These are phyloP conservation scores for Chloroceryle aenea DNA, from an alignment of 2,113 vertebrate genomes.

Conservation along the genomic window DNA sequence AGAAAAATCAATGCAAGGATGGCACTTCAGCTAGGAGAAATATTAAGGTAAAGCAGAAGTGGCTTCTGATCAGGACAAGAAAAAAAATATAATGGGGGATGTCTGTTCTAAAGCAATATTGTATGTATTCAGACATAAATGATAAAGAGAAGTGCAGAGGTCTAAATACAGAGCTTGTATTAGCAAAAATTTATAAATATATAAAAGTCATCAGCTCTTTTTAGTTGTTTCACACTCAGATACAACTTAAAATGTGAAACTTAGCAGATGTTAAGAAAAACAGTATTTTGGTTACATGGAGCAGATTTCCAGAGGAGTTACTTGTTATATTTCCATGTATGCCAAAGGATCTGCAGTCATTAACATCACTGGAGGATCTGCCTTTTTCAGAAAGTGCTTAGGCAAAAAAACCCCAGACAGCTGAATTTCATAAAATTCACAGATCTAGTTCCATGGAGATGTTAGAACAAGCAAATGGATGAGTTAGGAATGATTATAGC, in stretches of 20 bases:
- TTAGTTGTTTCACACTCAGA: neutral
- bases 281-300: neutral
- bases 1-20: neutral
- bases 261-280: neutral
- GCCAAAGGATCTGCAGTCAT: neutral
- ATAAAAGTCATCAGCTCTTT: neutral
- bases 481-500: slow-evolving; percentile 22
- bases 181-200: neutral
- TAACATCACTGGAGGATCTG: neutral
- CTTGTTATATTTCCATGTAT: neutral
- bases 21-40: neutral
- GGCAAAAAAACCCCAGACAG: neutral
- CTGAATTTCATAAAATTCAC: slow-evolving; percentile 49
- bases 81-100: neutral
- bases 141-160: neutral
- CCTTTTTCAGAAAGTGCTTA: slow-evolving; percentile 4
- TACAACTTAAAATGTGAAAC: neutral
- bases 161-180: neutral
- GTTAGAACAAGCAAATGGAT: slow-evolving; percentile 39
- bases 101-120: neutral
- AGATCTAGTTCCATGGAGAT: slow-evolving; percentile 33
- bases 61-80: neutral
- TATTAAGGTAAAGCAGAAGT: neutral
- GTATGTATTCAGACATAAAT: neutral
- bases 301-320: neutral